phyloP scores from a whole-genome alignment of 1,140 invertebrate genomes.

The Pollicipes pollicipes region DNA sequence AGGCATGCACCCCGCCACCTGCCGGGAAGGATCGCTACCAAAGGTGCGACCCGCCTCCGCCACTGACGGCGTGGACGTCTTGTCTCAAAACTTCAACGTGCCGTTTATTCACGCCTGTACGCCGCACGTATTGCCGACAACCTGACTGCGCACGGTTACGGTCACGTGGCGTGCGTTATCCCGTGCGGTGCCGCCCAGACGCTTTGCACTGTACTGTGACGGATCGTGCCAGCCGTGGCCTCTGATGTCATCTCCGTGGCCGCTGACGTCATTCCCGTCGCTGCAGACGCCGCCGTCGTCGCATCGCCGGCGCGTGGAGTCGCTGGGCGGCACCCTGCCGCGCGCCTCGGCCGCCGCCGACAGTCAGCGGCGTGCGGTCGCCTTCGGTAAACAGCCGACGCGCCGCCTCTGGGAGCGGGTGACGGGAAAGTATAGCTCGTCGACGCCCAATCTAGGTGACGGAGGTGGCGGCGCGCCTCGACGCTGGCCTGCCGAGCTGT shows the following conservation, averaged over 20 bases:
- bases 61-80: no score
- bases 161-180: no score
- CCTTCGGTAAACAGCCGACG: constrained; percentile 41
- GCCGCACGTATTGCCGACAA: no score
- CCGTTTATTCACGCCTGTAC: no score
- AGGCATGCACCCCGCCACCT: constrained; percentile 6
- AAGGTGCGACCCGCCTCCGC: no score
- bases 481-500: constrained; percentile 9
- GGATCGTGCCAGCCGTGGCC: no score
- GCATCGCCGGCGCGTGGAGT: constrained; percentile 44
- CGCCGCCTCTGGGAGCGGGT: constrained; percentile 35
- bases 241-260: no score
- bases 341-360: not conserved
- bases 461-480: constrained; percentile 19
- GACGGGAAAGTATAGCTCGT: constrained; percentile 48
- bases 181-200: no score
- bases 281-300: constrained; percentile 48
- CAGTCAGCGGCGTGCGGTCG: constrained; percentile 26
- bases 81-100: no score
- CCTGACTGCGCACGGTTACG: no score
- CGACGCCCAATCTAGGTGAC: constrained; percentile 77
- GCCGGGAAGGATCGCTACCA: constrained; percentile 11
- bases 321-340: constrained; percentile 55
- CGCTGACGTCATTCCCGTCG: constrained; percentile 20
- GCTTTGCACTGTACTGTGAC: no score